A percentile compares a stretch with the other conserved stretches of the same genome.
These are phyloP conservation scores for Pardosa pseudoannulata DNA, from an alignment of 2,888 invertebrate genomes.

Conservation along the genomic window DNA sequence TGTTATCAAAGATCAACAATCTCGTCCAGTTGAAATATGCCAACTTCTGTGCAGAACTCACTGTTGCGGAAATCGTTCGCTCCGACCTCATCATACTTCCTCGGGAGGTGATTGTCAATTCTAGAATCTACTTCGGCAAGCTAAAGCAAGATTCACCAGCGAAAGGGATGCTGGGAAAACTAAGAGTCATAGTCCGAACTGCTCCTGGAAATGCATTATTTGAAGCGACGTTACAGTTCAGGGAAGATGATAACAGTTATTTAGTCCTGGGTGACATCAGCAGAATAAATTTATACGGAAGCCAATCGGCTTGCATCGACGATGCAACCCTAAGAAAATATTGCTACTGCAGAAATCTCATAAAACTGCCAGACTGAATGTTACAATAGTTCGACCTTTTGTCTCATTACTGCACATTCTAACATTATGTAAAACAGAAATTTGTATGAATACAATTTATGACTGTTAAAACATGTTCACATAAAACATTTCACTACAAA, in stretches of 20 bases:
- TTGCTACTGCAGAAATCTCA: constrained; percentile 72
- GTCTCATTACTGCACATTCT: no score
- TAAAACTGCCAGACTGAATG: no score
- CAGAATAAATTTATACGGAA: constrained; percentile 78
- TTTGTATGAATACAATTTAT: no score
- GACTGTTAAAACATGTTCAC: no score
- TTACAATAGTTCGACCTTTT: no score
- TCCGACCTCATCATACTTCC: constrained; percentile 33
- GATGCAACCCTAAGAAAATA: constrained; percentile 59
- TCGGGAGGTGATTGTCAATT: constrained; percentile 45
- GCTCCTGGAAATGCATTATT: constrained; percentile 85
- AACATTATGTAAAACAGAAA: no score
- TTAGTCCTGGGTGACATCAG: constrained; percentile 81
- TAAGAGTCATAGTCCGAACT: constrained; percentile 81
- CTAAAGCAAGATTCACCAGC: constrained; percentile 39
- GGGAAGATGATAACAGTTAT: constrained; percentile 26
- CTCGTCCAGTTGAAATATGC: not conserved
- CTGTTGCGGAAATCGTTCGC: constrained; percentile 24
- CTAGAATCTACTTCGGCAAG: constrained; percentile 43
- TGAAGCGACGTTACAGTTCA: constrained; percentile 85
- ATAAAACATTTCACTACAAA: no score
- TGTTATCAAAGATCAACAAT: constrained; percentile 32
- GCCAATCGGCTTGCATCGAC: constrained; percentile 77
- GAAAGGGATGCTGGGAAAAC: constrained; percentile 33
- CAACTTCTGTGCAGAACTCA: constrained; percentile 35